Evolutionary conservation across 2,113 vertebrate species (phyloP).

Genomic region (Micromys minutus): DNA sequence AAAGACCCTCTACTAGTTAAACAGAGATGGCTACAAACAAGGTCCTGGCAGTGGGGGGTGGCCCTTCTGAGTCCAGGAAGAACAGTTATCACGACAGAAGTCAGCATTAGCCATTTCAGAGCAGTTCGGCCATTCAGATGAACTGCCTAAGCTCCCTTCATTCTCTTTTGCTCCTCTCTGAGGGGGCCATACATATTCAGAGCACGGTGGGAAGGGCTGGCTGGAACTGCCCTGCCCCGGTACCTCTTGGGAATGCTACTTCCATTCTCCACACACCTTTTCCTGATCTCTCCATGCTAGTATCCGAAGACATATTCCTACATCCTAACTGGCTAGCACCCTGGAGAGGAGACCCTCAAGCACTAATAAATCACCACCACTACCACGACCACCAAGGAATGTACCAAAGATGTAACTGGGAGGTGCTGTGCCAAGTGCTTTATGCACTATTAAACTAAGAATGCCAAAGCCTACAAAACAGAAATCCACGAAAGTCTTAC

Average conservation of each 20-base stretch:
- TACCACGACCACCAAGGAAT: not conserved
- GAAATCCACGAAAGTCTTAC: not conserved
- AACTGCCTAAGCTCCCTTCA: not conserved
- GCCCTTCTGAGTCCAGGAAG: not conserved
- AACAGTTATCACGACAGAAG: not conserved
- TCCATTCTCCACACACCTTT: not conserved
- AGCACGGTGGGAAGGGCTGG: not conserved
- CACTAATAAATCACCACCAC: not conserved
- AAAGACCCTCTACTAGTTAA: slow-evolving; percentile 4
- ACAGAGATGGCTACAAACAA: not conserved
- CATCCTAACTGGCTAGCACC: not conserved
- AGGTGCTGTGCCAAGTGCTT: not conserved
- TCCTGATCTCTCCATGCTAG: not conserved
- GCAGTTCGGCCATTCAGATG: not conserved
- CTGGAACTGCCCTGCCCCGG: not conserved
- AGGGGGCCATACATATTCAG: not conserved
- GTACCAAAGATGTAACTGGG: not conserved
- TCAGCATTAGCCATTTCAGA: not conserved
- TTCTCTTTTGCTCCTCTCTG: not conserved
- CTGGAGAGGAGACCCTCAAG: not conserved
- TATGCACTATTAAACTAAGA: not conserved
- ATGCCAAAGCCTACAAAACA: not conserved
- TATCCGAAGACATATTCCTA: not conserved
- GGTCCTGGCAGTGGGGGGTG: not conserved
- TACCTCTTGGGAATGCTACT: not conserved